A percentile compares a stretch with the other conserved stretches of the same genome.
Conservation (phyloP, 64 coral and sea anemone genomes). For the Cladopsammia gracilis region DNA sequence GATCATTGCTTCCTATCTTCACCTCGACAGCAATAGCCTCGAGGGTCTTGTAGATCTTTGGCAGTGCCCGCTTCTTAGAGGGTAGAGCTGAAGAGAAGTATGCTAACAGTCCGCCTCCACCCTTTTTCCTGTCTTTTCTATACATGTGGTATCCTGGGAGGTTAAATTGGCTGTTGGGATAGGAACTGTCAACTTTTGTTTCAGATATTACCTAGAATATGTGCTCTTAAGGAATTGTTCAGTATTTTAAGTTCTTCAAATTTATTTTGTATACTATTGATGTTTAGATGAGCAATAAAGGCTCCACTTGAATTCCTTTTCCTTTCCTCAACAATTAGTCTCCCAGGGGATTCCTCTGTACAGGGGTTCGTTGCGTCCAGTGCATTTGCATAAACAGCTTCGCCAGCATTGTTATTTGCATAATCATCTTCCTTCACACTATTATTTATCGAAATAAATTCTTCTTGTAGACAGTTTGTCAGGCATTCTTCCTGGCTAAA, state of each 20-base stretch:
- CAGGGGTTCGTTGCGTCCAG: no score
- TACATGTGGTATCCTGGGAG: slow-evolving; percentile 52
- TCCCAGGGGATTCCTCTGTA: no score
- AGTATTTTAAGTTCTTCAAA: not conserved
- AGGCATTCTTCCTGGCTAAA: no score
- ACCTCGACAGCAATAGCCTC: slow-evolving; percentile 51
- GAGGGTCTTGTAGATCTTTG: slow-evolving; percentile 38
- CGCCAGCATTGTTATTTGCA: no score
- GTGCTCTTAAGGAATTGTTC: not conserved
- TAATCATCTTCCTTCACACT: no score
- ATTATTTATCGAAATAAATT: no score
- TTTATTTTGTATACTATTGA: slow-evolving; percentile 34
- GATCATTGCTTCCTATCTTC: slow-evolving; percentile 12
- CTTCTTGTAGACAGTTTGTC: no score
- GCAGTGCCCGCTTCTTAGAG: slow-evolving; percentile 3
- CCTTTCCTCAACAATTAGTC: no score
- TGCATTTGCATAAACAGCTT: no score
- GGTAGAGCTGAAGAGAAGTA: slow-evolving; percentile 11
- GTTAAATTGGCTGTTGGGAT: slow-evolving; percentile 56
- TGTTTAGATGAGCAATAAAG: slow-evolving; percentile 6
- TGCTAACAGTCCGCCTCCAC: slow-evolving; percentile 24
- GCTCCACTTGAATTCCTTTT: not conserved
- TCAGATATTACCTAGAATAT: not conserved
- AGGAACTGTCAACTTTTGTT: slow-evolving; percentile 64
- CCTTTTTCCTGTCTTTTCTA: slow-evolving; percentile 53